Percentiles rank a stretch among this genome's conserved stretches.
These are phyloP conservation scores for Zenarchopterus dispar DNA, from an alignment of 2,797 vertebrate species.

Conservation along the genomic window DNA sequence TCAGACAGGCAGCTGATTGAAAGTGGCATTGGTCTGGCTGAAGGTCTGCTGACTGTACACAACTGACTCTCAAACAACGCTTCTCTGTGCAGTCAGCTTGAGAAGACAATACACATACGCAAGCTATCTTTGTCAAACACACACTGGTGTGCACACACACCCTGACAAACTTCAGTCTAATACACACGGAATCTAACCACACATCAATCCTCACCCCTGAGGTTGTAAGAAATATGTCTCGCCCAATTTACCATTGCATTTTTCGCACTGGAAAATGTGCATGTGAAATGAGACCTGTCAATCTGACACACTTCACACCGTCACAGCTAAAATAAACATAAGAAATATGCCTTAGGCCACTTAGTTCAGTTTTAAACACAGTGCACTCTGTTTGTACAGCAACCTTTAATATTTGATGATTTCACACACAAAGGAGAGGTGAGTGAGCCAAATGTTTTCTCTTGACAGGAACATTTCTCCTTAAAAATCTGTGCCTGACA, in stretches of 20 bases:
- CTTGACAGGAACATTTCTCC: conserved; percentile 17
- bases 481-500: conserved; percentile 2
- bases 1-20: conserved; percentile 79
- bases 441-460: conserved; percentile 36
- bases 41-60: conserved; percentile 84
- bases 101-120: conserved; percentile 74
- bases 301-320: conserved; percentile 52
- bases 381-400: conserved; percentile 18
- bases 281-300: conserved; percentile 62
- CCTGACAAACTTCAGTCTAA: conserved; percentile 21
- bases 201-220: conserved; percentile 70
- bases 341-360: conserved; percentile 43
- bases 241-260: conserved; percentile 63
- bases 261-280: conserved; percentile 58
- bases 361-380: conserved; percentile 45
- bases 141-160: background rate
- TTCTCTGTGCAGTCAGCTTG: conserved; percentile 59
- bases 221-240: conserved; percentile 66
- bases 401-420: conserved; percentile 51
- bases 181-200: conserved; percentile 42
- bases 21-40: conserved; percentile 76
- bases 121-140: conserved; percentile 47
- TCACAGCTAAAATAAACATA: conserved; percentile 57
- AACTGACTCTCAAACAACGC: conserved; percentile 65
- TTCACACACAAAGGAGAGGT: conserved; percentile 24